phyloP scores from a whole-genome alignment of 2,797 vertebrate species.

The Spheniscus humboldti region DNA sequence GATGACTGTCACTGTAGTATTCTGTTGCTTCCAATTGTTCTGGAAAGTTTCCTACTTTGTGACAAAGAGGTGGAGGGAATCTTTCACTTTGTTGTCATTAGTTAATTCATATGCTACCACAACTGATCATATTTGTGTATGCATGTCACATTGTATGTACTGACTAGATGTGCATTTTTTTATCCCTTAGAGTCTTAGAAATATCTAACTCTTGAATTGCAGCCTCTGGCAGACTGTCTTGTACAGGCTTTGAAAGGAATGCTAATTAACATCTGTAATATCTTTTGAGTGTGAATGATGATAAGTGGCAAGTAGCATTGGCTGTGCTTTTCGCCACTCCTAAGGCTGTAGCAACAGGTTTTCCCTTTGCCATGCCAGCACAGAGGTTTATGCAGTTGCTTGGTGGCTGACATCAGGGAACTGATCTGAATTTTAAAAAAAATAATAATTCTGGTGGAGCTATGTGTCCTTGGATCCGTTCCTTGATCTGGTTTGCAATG shows the following conservation, averaged over 20 bases:
- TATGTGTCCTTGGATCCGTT: neutral
- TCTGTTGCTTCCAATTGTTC: neutral
- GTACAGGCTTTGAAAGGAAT: neutral
- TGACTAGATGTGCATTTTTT: neutral
- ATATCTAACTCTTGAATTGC: neutral
- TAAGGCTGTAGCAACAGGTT: neutral
- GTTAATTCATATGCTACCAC: rapidly evolving
- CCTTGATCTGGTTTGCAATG: neutral
- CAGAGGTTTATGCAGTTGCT: neutral
- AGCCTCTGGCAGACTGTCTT: neutral
- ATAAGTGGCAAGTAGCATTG: neutral
- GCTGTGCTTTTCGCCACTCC: neutral
- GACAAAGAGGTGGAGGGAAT: neutral
- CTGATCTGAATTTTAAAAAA: neutral
- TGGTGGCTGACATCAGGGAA: neutral
- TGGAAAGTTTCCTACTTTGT: neutral
- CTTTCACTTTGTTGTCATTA: neutral
- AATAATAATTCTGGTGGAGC: neutral
- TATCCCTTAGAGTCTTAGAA: neutral
- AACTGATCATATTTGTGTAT: rapidly evolving
- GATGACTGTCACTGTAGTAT: neutral
- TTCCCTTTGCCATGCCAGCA: neutral
- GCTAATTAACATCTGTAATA: neutral
- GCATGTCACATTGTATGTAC: rapidly evolving
- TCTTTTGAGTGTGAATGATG: neutral